These are phyloP conservation scores for Scylla paramamosain DNA, from an alignment of 1,140 invertebrate species.

Conservation along the genomic window DNA sequence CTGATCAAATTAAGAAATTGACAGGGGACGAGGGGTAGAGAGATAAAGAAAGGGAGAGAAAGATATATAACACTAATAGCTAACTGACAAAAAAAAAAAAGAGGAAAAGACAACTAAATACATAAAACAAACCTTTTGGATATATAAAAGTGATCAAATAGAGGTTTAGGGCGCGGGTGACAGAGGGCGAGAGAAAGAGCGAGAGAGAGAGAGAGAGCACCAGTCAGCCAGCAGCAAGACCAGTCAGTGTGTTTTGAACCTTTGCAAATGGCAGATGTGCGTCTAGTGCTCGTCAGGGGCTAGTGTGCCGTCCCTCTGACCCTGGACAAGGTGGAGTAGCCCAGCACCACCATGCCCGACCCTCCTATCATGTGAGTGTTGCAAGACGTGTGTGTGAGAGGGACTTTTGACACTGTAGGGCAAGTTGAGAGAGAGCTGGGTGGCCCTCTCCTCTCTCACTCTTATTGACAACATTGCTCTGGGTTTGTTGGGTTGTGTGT, in stretches of 20 bases:
- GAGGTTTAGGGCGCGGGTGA: slow-evolving; percentile 35
- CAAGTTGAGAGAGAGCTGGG: neutral
- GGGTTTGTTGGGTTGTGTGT: too few relatives aligned
- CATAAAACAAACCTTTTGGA: neutral
- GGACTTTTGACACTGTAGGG: neutral
- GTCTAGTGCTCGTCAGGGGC: slow-evolving; percentile 33
- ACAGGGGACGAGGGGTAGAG: too few relatives aligned
- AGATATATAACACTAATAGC: neutral
- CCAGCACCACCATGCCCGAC: slow-evolving; percentile 57
- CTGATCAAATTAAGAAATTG: too few relatives aligned
- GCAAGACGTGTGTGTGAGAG: neutral
- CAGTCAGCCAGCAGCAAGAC: neutral
- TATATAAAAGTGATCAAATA: neutral
- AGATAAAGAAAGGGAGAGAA: too few relatives aligned
- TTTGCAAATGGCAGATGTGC: slow-evolving; percentile 59
- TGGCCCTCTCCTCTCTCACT: neutral
- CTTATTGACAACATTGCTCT: neutral
- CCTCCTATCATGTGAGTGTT: slow-evolving; percentile 62
- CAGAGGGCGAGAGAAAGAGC: slow-evolving; percentile 26
- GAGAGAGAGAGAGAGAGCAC: too few relatives aligned
- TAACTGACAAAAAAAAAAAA: neutral
- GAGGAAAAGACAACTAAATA: neutral
- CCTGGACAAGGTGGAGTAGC: slow-evolving; percentile 59
- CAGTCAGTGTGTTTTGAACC: slow-evolving; percentile 61
- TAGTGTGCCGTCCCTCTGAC: neutral